A percentile compares a stretch with the other conserved stretches of the same genome.
These are phyloP conservation scores for Etheostoma spectabile DNA, from an alignment of 2,113 vertebrate species.

Conservation along the genomic window DNA sequence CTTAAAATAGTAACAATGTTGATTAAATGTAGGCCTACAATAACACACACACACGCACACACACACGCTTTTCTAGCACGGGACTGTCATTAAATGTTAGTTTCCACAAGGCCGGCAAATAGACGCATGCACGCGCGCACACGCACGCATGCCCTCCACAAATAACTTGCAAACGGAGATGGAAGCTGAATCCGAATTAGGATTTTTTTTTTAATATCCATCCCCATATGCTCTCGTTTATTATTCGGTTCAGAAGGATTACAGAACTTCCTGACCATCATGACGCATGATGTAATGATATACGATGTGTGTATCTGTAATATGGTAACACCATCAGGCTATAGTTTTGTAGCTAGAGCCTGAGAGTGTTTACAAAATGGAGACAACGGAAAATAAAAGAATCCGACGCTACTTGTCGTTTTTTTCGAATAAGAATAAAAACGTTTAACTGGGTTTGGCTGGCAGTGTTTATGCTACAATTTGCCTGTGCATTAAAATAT, in stretches of 20 bases:
- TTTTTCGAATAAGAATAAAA: not conserved
- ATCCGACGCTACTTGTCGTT: fast-evolving
- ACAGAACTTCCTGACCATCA: too few species aligned
- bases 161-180: not conserved
- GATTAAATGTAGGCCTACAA: too few species aligned
- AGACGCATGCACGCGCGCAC: not conserved
- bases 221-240: not conserved
- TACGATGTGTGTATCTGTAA: too few species aligned
- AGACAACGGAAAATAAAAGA: not conserved
- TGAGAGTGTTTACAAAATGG: not conserved
- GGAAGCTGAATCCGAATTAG: not conserved
- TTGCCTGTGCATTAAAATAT: not conserved
- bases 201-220: not conserved
- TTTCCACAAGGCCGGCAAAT: conserved; percentile 8
- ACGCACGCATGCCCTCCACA: not conserved
- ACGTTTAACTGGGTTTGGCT: not conserved
- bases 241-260: not conserved
- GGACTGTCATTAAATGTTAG: not conserved
- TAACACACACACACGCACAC: not conserved
- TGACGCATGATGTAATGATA: too few species aligned
- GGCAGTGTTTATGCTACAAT: not conserved
- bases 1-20: not conserved
- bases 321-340: too few species aligned
- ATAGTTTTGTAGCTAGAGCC: too few species aligned
- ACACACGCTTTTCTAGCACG: not conserved